phyloP scores from a whole-genome alignment of 1,140 invertebrate species.

The Planococcus citri region DNA sequence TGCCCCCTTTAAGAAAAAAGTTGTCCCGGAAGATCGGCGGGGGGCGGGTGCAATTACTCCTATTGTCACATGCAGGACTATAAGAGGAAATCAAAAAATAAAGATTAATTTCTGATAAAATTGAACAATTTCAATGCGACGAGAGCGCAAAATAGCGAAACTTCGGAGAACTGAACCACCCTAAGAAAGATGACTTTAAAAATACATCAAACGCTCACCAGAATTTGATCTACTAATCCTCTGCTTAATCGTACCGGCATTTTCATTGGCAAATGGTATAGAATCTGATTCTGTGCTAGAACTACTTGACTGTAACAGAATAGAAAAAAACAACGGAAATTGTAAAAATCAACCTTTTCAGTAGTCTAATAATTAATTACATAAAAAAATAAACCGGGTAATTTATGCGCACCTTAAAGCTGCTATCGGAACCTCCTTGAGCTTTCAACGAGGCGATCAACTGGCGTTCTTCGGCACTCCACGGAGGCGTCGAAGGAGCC shows the following conservation, averaged over 20 bases:
- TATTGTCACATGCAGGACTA: too few species aligned
- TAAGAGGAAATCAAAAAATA: too few species aligned
- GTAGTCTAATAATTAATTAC: background rate
- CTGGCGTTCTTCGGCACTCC: constrained; percentile 38
- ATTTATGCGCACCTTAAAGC: constrained; percentile 56
- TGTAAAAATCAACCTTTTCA: too few species aligned
- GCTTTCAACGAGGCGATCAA: constrained; percentile 49
- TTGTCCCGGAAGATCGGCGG: too few species aligned
- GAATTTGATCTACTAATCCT: constrained; percentile 38
- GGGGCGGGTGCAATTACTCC: too few species aligned
- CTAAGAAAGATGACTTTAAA: background rate
- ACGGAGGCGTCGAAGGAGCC: constrained; percentile 26
- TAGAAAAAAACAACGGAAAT: background rate
- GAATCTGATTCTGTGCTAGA: constrained; percentile 93
- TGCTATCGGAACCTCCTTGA: constrained; percentile 60
- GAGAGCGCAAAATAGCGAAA: background rate
- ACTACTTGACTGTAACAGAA: constrained; percentile 54
- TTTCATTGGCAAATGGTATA: constrained; percentile 96
- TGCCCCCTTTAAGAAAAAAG: too few species aligned
- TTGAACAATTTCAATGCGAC: background rate
- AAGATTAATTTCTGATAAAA: background rate
- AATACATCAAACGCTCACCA: constrained; percentile 21
- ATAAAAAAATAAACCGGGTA: background rate
- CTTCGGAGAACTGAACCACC: background rate
- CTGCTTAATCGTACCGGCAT: constrained; percentile 93